Conservation (phyloP, 2,888 invertebrate species). For the Thereva nobilitata region DNA sequence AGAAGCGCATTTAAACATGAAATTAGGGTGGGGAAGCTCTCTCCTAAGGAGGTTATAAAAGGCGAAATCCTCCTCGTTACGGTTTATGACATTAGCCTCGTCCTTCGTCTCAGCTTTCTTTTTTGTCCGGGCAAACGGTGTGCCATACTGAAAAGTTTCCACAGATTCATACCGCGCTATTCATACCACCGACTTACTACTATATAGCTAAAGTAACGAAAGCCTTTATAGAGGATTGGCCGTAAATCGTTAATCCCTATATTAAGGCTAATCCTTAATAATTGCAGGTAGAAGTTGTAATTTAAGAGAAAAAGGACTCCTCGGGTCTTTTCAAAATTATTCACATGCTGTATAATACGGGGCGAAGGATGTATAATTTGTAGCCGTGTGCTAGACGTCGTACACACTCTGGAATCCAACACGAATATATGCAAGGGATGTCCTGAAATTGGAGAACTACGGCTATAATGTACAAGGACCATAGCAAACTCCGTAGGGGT, state of each 20-base stretch:
- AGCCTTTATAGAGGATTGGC: conserved; percentile 11
- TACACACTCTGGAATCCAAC: background rate
- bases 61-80: conserved; percentile 39
- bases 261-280: conserved; percentile 43
- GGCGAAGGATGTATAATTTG: conserved; percentile 30
- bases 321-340: conserved; percentile 33
- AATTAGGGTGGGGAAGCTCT: conserved; percentile 26
- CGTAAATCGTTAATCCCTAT: conserved; percentile 42
- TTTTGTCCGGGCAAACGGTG: background rate
- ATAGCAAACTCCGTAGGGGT: too few relatives aligned
- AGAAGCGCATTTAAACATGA: conserved; percentile 34
- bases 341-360: conserved; percentile 13
- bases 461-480: too few relatives aligned
- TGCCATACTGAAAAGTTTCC: conserved; percentile 4
- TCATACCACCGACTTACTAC: conserved; percentile 24
- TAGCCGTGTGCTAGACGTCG: background rate
- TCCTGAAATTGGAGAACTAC: too few relatives aligned
- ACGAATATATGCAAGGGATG: too few relatives aligned
- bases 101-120: conserved; percentile 5
- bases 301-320: conserved; percentile 37
- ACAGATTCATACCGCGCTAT: conserved; percentile 22
- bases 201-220: conserved; percentile 4
- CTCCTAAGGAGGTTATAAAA: conserved; percentile 28
- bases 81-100: conserved; percentile 37
- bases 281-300: conserved; percentile 43